A percentile compares a stretch with the other conserved stretches of the same genome.
Evolutionary conservation across 1,140 invertebrate species (phyloP).

Genomic region (Drosophila mayri): DNA sequence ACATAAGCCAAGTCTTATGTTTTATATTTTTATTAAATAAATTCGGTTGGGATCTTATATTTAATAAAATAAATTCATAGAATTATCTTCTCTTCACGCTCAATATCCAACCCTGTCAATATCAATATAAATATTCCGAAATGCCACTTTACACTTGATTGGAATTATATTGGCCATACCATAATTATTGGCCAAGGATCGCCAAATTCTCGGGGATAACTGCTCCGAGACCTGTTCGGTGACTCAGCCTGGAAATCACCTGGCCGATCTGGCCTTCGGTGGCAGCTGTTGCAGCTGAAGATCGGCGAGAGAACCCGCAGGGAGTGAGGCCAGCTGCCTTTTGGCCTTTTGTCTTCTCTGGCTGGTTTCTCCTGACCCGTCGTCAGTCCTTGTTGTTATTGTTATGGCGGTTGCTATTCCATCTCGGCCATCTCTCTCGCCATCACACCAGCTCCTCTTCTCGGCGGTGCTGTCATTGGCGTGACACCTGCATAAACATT

Average conservation of each 20-base stretch:
- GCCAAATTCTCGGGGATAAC: constrained; percentile 20
- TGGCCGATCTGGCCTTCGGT: constrained; percentile 60
- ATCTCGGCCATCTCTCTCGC: constrained; percentile 12
- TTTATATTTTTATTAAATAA: no score
- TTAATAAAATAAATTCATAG: no score
- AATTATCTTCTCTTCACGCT: background rate
- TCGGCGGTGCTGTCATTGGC: constrained; percentile 47
- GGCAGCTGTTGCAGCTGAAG: constrained; percentile 63
- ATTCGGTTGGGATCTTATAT: no score
- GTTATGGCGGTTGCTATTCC: constrained; percentile 33
- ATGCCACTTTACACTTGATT: constrained; percentile 1
- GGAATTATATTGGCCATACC: background rate
- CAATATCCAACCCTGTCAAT: background rate
- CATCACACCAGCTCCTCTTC: constrained; percentile 14
- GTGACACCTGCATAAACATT: constrained; percentile 81
- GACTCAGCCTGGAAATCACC: constrained; percentile 54
- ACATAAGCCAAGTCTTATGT: no score
- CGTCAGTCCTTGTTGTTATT: constrained; percentile 16
- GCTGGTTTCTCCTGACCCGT: constrained; percentile 18
- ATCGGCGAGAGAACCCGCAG: constrained; percentile 22
- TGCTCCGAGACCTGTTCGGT: constrained; percentile 11
- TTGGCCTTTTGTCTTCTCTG: constrained; percentile 34
- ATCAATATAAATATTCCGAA: background rate
- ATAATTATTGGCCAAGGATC: constrained; percentile 26
- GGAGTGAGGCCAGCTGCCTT: constrained; percentile 57